Base-by-base conservation (phyloP, 2,888 invertebrate species). In the Drosophila demipolita region DNA sequence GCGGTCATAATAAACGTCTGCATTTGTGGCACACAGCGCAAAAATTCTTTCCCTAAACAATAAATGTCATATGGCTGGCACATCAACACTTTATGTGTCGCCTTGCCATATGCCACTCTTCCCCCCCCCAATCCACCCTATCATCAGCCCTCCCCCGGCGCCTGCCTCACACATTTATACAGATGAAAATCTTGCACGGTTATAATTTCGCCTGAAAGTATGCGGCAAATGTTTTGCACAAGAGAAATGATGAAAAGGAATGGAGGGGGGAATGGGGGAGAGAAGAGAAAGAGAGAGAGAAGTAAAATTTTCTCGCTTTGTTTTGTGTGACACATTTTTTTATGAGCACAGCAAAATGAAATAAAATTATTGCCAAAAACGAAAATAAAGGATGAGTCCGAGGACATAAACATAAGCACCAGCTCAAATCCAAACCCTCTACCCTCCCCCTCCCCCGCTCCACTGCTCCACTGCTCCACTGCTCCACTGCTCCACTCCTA, bases 21-120 rank as follows among this genome's bases (percentile, higher is more conserved):
- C 62, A 58, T 67, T 67, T 54, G 58, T 60, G 33, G 15, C 65
- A 53, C 32, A 36, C 49, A 52, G 69, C 2, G n/a, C 38, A 8
- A 69, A 70, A 69, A 59, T 66, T 40, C 20, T 29, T 23, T 57
- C 61, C 70, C 74, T 74, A 77, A 89, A 77, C 89, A 87, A 87
- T 87, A 87, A 87, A 87, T 83, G 87, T 87, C 87, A 89, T 87
- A 83, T 87, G 90, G 87, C 76, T 90, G 87, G 74, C 89, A 87
- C 89, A 89, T 87, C 84, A 87, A 90, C 87, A 87, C 84, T 87
- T 87, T 90, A 87, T 90, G 79, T 90, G 89, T 73, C 76, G 82
- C 71, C 66, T 54, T 62, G 78, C 58, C 70, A 73, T 68, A 59
- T 64, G 78, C 68, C 82, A 66, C 66, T 62, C 58, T n/a, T n/a